Conservation (phyloP, 2,888 invertebrate genomes). For the Sinopyrophorus schimmeli region DNA sequence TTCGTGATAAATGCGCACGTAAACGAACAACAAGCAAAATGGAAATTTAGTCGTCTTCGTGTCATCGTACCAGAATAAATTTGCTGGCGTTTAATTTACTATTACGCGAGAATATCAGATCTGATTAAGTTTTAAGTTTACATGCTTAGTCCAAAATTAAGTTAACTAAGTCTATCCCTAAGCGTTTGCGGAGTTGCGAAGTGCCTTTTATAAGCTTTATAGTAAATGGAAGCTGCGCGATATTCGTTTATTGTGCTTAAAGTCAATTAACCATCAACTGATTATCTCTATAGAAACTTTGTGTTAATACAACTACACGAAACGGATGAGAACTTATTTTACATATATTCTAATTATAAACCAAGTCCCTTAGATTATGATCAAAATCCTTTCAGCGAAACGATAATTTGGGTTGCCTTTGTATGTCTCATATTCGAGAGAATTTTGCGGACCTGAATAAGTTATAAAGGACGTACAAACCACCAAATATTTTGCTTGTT, state of each 20-base stretch:
- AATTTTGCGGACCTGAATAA: too few relatives aligned
- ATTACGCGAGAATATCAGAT: conserved; percentile 6
- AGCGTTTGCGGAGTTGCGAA: conserved; percentile 10
- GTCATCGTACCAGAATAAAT: conserved; percentile 1
- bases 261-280: conserved; percentile 18
- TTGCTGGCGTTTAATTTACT: conserved; percentile 1
- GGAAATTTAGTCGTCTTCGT: neutral
- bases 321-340: conserved; percentile 2
- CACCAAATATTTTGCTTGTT: too few relatives aligned
- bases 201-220: conserved; percentile 19
- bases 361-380: neutral
- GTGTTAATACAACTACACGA: conserved; percentile 6
- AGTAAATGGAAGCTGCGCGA: conserved; percentile 10
- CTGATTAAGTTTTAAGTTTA: conserved; percentile 14
- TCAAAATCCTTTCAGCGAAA: too few relatives aligned
- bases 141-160: conserved; percentile 15
- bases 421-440: too few relatives aligned
- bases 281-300: conserved; percentile 12
- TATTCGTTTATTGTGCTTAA: conserved; percentile 10
- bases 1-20: too few relatives aligned
- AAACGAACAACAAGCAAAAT: too few relatives aligned
- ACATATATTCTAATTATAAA: conserved; percentile 1
- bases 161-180: conserved; percentile 17
- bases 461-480: too few relatives aligned
- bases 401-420: too few relatives aligned